These are phyloP conservation scores for Prunella himalayana DNA, from an alignment of 2,113 vertebrate genomes.

Conservation along the genomic window DNA sequence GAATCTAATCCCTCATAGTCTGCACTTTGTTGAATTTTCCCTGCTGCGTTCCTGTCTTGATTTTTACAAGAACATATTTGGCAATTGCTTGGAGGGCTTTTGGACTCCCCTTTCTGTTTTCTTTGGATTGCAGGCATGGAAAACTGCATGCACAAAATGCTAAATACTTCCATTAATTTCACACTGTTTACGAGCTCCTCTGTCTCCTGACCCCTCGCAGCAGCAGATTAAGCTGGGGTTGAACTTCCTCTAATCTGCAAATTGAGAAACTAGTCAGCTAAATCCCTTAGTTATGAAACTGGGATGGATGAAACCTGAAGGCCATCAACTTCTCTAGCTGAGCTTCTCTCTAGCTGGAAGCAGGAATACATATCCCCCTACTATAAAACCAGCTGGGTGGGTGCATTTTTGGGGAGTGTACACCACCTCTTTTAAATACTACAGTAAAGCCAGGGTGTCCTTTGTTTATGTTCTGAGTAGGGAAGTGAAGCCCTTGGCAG, in stretches of 20 bases:
- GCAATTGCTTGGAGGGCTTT: neutral
- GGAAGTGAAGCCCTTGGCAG: neutral
- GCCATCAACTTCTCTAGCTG: neutral
- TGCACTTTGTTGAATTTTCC: neutral
- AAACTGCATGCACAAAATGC: neutral
- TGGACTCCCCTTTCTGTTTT: neutral
- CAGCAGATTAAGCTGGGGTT: neutral
- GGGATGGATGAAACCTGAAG: conserved; percentile 24
- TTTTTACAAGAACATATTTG: neutral
- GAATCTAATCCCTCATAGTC: neutral
- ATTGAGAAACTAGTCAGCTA: neutral
- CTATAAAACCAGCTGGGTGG: neutral
- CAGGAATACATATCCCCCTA: neutral
- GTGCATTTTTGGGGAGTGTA: neutral
- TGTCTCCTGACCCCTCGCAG: neutral
- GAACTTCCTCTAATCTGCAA: conserved; percentile 24
- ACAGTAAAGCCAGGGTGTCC: neutral
- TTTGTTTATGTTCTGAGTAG: neutral
- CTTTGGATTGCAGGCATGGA: neutral
- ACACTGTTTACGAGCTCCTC: neutral
- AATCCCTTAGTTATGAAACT: conserved; percentile 37
- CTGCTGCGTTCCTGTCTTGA: neutral
- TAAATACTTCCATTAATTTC: neutral
- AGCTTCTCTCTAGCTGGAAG: neutral
- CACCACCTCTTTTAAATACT: neutral